Conservation (phyloP, 2,113 vertebrate species). For the Hydrochoerus hydrochaeris region DNA sequence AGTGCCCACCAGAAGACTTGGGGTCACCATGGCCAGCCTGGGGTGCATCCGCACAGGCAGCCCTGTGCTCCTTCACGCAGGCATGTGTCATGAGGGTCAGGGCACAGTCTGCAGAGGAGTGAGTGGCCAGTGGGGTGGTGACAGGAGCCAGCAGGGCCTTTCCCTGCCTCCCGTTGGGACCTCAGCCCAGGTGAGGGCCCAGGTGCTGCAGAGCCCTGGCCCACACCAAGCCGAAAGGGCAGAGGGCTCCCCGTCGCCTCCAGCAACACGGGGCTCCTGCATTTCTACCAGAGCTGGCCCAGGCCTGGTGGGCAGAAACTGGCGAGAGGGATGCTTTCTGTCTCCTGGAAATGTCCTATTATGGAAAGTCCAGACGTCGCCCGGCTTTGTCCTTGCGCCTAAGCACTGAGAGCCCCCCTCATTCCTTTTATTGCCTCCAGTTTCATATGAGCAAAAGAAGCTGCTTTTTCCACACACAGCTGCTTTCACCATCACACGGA, state of each 20-base stretch:
- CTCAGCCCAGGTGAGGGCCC: rapidly evolving
- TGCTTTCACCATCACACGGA: slow-evolving; percentile 56
- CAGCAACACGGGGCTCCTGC: background rate
- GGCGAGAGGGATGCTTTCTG: background rate
- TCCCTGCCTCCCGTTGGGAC: background rate
- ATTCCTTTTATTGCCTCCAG: slow-evolving; percentile 31
- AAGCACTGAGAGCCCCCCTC: background rate
- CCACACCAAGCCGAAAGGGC: background rate
- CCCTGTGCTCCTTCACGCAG: rapidly evolving
- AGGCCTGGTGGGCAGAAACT: background rate
- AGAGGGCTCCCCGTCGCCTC: background rate
- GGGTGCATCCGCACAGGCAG: rapidly evolving
- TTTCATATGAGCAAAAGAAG: slow-evolving; percentile 41
- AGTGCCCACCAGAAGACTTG: background rate
- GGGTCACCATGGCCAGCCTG: background rate
- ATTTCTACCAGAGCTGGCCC: background rate
- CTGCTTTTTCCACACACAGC: slow-evolving; percentile 56
- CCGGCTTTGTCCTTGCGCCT: background rate
- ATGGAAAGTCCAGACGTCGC: background rate
- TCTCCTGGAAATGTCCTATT: background rate
- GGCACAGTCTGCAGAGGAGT: background rate
- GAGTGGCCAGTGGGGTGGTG: rapidly evolving
- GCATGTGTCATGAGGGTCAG: background rate
- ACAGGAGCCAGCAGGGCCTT: background rate
- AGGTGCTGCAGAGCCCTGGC: no score